These are phyloP conservation scores for Morone saxatilis DNA, from an alignment of 2,113 vertebrate species.

Conservation along the genomic window DNA sequence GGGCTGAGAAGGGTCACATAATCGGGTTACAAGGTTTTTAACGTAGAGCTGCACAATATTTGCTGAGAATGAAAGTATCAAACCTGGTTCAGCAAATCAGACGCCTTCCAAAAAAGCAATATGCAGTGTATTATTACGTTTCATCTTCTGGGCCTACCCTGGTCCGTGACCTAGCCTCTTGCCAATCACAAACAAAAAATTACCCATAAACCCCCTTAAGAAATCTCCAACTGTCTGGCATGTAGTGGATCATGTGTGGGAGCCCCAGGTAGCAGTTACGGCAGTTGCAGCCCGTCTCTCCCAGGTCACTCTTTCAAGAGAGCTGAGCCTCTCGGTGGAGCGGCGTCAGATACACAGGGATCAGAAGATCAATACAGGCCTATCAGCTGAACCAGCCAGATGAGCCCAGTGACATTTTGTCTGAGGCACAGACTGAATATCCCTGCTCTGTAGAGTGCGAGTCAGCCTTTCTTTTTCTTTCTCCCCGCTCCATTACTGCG, in stretches of 20 bases:
- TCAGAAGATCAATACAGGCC: slow-evolving; percentile 69
- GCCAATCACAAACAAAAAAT: slow-evolving; percentile 8
- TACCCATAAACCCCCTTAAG: slow-evolving; percentile 5
- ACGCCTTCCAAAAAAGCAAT: neutral
- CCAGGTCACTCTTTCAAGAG: slow-evolving; percentile 23
- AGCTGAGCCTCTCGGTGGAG: slow-evolving; percentile 17
- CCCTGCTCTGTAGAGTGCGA: neutral
- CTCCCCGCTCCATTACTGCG: neutral
- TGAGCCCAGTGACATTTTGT: slow-evolving; percentile 60
- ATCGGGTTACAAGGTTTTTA: neutral
- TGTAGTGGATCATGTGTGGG: neutral
- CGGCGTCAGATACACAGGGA: slow-evolving; percentile 48
- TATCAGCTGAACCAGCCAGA: slow-evolving; percentile 66
- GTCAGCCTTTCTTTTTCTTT: slow-evolving; percentile 20
- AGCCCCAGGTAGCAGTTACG: neutral
- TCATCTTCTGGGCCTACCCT: neutral
- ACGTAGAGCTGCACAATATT: neutral
- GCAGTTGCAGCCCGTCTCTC: slow-evolving; percentile 6
- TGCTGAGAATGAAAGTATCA: neutral
- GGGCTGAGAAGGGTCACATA: neutral
- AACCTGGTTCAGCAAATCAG: neutral
- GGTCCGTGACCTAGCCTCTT: neutral
- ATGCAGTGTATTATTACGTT: neutral
- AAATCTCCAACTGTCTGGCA: neutral
- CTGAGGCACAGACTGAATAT: slow-evolving; percentile 28